Evolutionary conservation across 2,888 invertebrate genomes (phyloP).

Genomic region (Beris chalybata): DNA sequence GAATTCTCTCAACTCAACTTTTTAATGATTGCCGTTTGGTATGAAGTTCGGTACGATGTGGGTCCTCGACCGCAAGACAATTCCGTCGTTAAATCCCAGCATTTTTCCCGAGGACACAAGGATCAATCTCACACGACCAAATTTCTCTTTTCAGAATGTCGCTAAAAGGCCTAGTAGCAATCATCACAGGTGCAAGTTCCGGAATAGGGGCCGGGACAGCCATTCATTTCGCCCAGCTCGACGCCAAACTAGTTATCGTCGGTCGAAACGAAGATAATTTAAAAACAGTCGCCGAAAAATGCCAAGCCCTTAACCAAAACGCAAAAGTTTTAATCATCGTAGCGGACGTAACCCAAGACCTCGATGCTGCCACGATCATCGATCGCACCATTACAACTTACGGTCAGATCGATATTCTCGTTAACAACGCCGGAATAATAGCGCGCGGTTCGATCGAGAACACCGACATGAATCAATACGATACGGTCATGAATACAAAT

Average conservation of each 20-base stretch:
- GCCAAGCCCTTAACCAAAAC: conserved; percentile 59
- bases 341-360: conserved; percentile 66
- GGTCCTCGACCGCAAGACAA: too few relatives aligned
- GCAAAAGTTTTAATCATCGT: conserved; percentile 66
- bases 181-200: conserved; percentile 72
- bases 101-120: too few relatives aligned
- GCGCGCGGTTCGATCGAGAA: conserved; percentile 78
- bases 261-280: conserved; percentile 73
- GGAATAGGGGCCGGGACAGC: conserved; percentile 76
- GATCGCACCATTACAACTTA: conserved; percentile 66
- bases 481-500: conserved; percentile 80
- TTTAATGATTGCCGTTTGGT: too few relatives aligned
- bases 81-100: too few relatives aligned
- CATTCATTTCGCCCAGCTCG: conserved; percentile 65
- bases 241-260: conserved; percentile 64
- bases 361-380: conserved; percentile 67
- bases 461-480: conserved; percentile 76
- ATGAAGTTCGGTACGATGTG: too few relatives aligned
- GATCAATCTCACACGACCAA: background rate
- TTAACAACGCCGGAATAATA: conserved; percentile 81
- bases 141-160: conserved; percentile 13
- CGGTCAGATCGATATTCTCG: conserved; percentile 69
- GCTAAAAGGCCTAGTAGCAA: conserved; percentile 53
- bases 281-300: conserved; percentile 62
- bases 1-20: too few relatives aligned